Evolutionary conservation across 2,888 invertebrate genomes (phyloP).

Genomic region (Biston stratarius): DNA sequence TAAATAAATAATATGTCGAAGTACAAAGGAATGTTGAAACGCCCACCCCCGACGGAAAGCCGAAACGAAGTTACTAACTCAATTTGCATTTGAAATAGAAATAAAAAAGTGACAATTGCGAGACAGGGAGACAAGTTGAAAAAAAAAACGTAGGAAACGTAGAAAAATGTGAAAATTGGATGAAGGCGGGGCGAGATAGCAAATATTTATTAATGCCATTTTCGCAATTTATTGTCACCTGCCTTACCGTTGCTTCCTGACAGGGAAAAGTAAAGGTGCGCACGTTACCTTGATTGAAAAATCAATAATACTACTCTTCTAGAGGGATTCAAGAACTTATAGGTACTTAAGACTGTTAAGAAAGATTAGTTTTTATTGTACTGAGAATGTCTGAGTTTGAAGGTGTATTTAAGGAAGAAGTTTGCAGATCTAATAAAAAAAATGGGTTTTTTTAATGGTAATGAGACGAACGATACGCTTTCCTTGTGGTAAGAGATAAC

Average conservation of each 20-base stretch:
- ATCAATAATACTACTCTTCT: constrained; percentile 22
- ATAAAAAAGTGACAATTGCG: constrained; percentile 65
- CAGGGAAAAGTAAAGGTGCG: constrained; percentile 19
- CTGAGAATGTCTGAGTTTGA: too few relatives aligned
- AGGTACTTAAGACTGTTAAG: too few relatives aligned
- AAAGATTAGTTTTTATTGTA: too few relatives aligned
- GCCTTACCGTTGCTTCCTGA: constrained; percentile 26
- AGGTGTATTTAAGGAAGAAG: too few relatives aligned
- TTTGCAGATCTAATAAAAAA: too few relatives aligned
- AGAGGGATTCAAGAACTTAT: not conserved
- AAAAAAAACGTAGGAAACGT: constrained; percentile 44
- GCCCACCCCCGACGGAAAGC: constrained; percentile 58
- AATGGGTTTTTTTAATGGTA: too few relatives aligned
- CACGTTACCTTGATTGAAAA: constrained; percentile 33
- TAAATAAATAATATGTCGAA: constrained; percentile 22
- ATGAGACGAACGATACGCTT: too few relatives aligned
- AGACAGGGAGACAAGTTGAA: constrained; percentile 40
- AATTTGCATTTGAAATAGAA: constrained; percentile 71
- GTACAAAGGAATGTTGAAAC: constrained; percentile 58
- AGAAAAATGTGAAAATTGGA: constrained; percentile 51
- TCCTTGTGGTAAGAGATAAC: too few relatives aligned
- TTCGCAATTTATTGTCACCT: constrained; percentile 48
- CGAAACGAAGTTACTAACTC: constrained; percentile 71
- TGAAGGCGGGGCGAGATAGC: constrained; percentile 45
- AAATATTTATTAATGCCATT: constrained; percentile 55